phyloP scores from a whole-genome alignment of 2,113 vertebrate species.

The Macrotis lagotis region DNA sequence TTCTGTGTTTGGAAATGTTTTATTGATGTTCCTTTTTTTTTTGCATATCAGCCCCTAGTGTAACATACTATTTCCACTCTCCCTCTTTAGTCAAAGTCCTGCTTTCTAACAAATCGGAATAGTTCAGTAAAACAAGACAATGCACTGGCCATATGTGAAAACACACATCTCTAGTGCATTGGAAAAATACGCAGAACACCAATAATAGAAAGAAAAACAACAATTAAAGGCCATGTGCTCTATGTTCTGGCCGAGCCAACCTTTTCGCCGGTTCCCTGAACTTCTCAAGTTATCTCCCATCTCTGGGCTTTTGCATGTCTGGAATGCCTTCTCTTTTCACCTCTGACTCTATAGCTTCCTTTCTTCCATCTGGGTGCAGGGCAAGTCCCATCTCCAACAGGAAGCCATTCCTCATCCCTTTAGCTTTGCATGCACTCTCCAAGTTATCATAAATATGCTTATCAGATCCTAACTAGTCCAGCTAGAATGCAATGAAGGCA shows the following conservation, averaged over 20 bases:
- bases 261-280: background rate
- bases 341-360: rapidly evolving
- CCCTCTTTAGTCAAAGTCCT: background rate
- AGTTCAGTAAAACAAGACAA: background rate
- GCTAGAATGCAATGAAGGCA: background rate
- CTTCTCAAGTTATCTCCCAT: background rate
- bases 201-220: background rate
- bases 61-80: background rate
- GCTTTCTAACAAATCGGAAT: background rate
- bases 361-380: background rate
- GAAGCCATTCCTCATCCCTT: background rate
- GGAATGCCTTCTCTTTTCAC: background rate
- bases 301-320: background rate
- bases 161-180: background rate
- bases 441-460: background rate
- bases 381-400: background rate
- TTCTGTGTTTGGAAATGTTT: background rate
- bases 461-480: background rate
- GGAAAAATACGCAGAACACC: background rate
- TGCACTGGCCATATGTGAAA: background rate
- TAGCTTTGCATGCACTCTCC: background rate
- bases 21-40: background rate
- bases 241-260: background rate
- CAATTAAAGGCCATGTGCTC: constrained; percentile 16
- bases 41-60: background rate